A percentile compares a stretch with the other conserved stretches of the same genome.
Evolutionary conservation across 2,113 vertebrate genomes (phyloP).

Genomic region (Pavo muticus): DNA sequence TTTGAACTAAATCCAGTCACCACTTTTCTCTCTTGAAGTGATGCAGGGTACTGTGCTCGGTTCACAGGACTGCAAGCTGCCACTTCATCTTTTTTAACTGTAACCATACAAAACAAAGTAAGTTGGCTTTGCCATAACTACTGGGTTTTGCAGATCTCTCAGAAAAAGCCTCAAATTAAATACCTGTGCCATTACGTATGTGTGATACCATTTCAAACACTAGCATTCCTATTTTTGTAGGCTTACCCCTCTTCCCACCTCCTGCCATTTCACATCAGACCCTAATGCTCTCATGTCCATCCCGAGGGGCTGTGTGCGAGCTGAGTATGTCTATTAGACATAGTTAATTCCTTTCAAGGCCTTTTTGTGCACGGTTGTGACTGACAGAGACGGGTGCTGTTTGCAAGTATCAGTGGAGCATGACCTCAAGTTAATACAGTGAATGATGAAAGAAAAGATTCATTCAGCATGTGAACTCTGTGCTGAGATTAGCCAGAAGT

Average conservation of each 20-base stretch:
- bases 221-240: not conserved
- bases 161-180: not conserved
- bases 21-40: not conserved
- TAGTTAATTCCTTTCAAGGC: constrained; percentile 53
- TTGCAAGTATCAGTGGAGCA: constrained; percentile 63
- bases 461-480: constrained; percentile 63
- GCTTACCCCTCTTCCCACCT: not conserved
- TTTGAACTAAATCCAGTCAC: not conserved
- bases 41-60: not conserved
- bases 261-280: not conserved
- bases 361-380: constrained; percentile 39
- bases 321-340: not conserved
- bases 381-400: constrained; percentile 59
- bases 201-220: not conserved
- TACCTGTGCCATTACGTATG: not conserved
- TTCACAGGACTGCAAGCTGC: not conserved
- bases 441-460: constrained; percentile 66
- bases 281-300: not conserved
- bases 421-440: constrained; percentile 65
- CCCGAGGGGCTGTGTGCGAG: not conserved
- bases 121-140: not conserved
- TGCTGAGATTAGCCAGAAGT: constrained; percentile 55
- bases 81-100: not conserved
- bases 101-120: not conserved
- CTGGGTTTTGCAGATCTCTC: not conserved